These are phyloP conservation scores for Dendroctonus ponderosae DNA, from an alignment of 1,140 invertebrate species.

Conservation along the genomic window DNA sequence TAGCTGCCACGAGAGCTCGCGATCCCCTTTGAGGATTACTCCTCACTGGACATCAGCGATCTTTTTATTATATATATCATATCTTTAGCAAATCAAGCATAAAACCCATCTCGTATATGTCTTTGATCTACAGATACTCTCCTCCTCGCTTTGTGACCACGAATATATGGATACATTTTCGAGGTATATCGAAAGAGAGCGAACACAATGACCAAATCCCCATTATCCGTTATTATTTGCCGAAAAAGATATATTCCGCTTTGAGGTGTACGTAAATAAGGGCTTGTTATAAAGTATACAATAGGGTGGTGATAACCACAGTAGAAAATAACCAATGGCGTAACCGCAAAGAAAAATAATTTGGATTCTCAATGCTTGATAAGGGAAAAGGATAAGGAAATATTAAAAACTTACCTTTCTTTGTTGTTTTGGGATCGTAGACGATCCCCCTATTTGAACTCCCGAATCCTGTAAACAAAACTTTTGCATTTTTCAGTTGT, in stretches of 20 bases:
- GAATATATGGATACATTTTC: conserved; percentile 15
- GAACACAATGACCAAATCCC: conserved; percentile 22
- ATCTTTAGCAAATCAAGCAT: conserved; percentile 26
- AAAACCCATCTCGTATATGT: conserved; percentile 23
- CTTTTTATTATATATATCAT: conserved; percentile 13
- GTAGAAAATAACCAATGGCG: no score
- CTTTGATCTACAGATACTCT: conserved; percentile 29
- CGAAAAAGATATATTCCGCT: conserved; percentile 23
- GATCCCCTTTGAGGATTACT: conserved; percentile 10
- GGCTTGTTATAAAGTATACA: conserved; percentile 19
- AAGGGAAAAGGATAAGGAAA: no score
- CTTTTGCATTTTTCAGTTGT: no score
- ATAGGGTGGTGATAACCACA: no score
- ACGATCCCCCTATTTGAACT: no score
- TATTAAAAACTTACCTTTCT: no score
- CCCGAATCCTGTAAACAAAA: no score
- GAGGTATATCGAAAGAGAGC: conserved; percentile 11
- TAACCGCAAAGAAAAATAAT: no score
- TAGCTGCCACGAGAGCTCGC: conserved; percentile 5
- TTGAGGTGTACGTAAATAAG: conserved; percentile 24
- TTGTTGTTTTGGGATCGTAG: no score
- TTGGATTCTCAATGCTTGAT: no score
- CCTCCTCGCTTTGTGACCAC: conserved; percentile 18
- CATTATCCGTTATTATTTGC: conserved; percentile 18
- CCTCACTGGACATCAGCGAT: conserved; percentile 17